Conservation (phyloP, 2,797 vertebrate genomes). For the Parauchenoglanis ngamensis region DNA sequence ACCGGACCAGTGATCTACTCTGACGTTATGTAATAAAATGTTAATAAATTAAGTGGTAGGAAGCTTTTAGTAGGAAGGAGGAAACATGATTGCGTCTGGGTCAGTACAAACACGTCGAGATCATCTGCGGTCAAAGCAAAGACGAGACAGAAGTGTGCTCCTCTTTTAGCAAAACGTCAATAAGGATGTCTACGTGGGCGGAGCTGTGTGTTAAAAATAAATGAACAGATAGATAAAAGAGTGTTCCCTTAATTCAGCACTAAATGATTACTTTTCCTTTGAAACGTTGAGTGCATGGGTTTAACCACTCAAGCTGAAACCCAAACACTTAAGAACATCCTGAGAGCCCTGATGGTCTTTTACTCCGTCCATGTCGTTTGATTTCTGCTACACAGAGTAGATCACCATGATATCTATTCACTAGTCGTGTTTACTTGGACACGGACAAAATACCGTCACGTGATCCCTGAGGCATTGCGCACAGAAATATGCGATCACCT, state of each 20-base stretch:
- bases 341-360: constrained; percentile 46
- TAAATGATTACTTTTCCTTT: background rate
- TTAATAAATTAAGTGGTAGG: constrained; percentile 73
- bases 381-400: constrained; percentile 77
- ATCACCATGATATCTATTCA: constrained; percentile 68
- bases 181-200: background rate
- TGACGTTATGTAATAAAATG: constrained; percentile 68
- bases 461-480: background rate
- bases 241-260: background rate
- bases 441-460: constrained; percentile 57
- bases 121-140: constrained; percentile 45
- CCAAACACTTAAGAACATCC: background rate
- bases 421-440: constrained; percentile 50
- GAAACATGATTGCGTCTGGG: constrained; percentile 53
- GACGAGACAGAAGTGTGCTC: background rate
- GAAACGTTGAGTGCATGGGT: background rate
- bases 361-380: constrained; percentile 62
- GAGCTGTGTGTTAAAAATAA: constrained; percentile 12
- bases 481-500: background rate
- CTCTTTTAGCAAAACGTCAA: constrained; percentile 7
- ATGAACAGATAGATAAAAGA: background rate
- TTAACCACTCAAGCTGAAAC: background rate
- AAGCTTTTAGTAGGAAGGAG: constrained; percentile 66
- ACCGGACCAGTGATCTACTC: constrained; percentile 65
- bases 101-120: constrained; percentile 33